Base-by-base conservation (phyloP, 2,888 invertebrate genomes). In the Lasioglossum figueresi region DNA sequence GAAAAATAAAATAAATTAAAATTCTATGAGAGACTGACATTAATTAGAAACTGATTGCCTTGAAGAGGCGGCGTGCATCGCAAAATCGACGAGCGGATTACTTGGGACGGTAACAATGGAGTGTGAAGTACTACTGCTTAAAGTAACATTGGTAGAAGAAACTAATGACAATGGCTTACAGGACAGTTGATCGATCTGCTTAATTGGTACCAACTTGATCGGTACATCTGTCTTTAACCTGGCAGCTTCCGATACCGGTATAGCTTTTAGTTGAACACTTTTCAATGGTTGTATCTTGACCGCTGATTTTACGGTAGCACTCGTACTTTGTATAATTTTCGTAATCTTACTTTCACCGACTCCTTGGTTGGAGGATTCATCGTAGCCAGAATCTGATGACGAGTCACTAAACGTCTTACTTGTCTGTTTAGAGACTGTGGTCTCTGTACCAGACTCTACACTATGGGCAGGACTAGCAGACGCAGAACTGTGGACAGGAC, bases 371-470 rank as follows among this genome's bases (percentile, higher is more conserved):
- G 96, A 96, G 59, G 96, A 96, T 91, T 97, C 97, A 92, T 97
- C 97, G 91, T 97, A 97, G 8, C 97, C 97, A 0, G 97, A 97
- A 94, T 97, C 97, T 0, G 97, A 97, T 52, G 97, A 97, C 91
- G 96, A 97, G 91, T 97, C 97, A 94, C 96, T 96, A 92, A 95
- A 96, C 78, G 95, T 93, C 88, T 96, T 96, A 23, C 91, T 90
- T 43, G 91, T 86, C 76, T 93, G 93, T 79, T 93, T 93, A n/a
- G 90, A 83, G 70, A 84, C 90, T n/a, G 89, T 87, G 10, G 91
- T 87, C 71, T 94, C 93, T 8, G 91, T 84, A 45, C 89, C 90
- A 10, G 94, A 95, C 77, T 95, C 95, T 37, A 93, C 92, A 52
- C 94, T 94, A 88, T 95, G 94, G 12, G 93, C 92, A 52, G 94